Evolutionary conservation across 2,113 vertebrate species (phyloP), one percentile per base, ranked within the genome.

Genomic region (Psittacara wagleri): DNA sequence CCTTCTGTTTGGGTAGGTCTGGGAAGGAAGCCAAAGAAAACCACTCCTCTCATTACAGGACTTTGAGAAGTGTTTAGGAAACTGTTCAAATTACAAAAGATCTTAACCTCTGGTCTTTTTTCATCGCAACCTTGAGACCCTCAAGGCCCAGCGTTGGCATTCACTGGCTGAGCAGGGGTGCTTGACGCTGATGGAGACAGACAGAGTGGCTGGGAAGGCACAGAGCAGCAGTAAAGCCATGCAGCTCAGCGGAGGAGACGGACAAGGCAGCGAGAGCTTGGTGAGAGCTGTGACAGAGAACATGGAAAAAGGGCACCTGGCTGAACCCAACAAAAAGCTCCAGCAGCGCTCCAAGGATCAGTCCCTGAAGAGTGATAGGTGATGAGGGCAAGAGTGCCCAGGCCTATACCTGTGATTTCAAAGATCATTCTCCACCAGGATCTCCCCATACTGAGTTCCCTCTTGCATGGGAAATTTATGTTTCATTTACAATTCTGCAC

Each of bases 21-120:
- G 96, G 96, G 96, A 92, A 90, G 63, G 55, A 43, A 92, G 94
- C 96, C 94, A 96, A 90, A 46, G 80, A 89, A 84, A 96, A 92
- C 78, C 74, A 31, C 70, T 79, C 69, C 79, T 64, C 79, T 70
- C 70, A 18, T 35, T 44, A 46, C 41, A 35, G 91, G 67, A 73
- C 80, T 88, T 83, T 41, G 76, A 74, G 80, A 70, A 89, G 57
- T 19, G 29, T 63, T 83, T 48, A 57, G 44, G 92, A 57, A 90
- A 35, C 51, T 11, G 41, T n/a, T 91, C 61, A 59, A 78, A 41
- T 37, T 41, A 52, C 0, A 35, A 24, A 59, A 51, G 64, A 57
- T 51, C 46, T 61, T 19, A 13, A 64, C 61, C 93, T 78, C 84
- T 41, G 62, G 70, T 61, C 9, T 79, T 86, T 69, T 83, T 61